Evolutionary conservation across 2,888 invertebrate genomes (phyloP).

Genomic region (Apodemia zela): DNA sequence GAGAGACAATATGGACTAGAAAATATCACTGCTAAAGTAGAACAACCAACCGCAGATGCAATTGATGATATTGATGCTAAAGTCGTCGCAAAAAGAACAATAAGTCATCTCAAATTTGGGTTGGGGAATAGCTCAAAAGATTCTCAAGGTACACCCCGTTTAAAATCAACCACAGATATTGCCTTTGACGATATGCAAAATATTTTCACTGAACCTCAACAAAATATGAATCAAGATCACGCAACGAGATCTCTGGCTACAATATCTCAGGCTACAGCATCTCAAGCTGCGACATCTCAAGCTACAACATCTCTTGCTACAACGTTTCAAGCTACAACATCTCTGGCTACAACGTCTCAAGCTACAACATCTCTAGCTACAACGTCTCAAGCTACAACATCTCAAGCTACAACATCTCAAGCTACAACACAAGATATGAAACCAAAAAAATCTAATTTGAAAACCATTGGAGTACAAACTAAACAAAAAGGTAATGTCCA

Average conservation of each 20-base stretch:
- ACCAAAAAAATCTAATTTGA: conserved; percentile 42
- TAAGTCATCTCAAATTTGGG: not conserved
- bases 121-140: not conserved
- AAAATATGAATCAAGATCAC: not conserved
- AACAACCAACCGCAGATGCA: not conserved
- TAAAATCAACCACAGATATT: not conserved
- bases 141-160: not conserved
- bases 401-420: not conserved
- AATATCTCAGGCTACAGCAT: too few relatives aligned
- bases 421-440: not conserved
- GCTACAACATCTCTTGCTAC: too few relatives aligned
- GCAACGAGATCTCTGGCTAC: not conserved
- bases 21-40: not conserved
- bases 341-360: not conserved
- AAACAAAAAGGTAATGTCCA: conserved; percentile 37
- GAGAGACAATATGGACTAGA: conserved; percentile 41
- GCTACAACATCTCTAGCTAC: not conserved
- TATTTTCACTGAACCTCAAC: not conserved
- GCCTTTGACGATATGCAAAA: not conserved
- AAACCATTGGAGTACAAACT: conserved; percentile 43
- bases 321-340: too few relatives aligned
- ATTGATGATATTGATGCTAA: not conserved
- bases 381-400: not conserved
- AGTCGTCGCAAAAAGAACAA: not conserved
- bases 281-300: too few relatives aligned